phyloP scores from a whole-genome alignment of 2,113 vertebrate species.

The Paedocypris sp. region DNA sequence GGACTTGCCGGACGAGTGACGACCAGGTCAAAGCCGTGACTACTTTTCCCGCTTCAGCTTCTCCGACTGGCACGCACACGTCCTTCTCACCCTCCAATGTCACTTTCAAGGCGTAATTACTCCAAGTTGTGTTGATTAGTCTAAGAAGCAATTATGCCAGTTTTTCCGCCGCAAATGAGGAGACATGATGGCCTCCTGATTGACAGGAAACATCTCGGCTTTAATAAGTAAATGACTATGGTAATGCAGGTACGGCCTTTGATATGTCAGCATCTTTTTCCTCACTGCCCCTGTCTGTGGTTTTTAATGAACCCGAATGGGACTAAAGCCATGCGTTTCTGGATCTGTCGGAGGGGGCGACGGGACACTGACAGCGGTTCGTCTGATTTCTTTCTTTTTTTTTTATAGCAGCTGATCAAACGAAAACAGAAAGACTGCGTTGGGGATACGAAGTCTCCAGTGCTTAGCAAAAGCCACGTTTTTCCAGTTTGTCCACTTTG shows the following conservation, averaged over 20 bases:
- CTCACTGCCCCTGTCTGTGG: conserved; percentile 49
- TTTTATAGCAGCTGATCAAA: background rate
- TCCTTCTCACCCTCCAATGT: conserved; percentile 59
- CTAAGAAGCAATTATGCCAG: conserved; percentile 71
- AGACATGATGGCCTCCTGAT: conserved; percentile 65
- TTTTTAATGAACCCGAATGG: conserved; percentile 61
- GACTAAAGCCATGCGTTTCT: conserved; percentile 42
- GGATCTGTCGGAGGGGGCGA: conserved; percentile 32
- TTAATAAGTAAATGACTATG: conserved; percentile 75
- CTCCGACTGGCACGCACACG: conserved; percentile 42
- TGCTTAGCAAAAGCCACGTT: conserved; percentile 11
- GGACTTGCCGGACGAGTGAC: conserved; percentile 52
- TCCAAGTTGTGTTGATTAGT: conserved; percentile 74
- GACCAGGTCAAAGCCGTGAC: conserved; percentile 59
- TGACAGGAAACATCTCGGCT: conserved; percentile 68
- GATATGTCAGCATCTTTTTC: conserved; percentile 65
- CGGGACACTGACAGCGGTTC: background rate
- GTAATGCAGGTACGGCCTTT: conserved; percentile 69
- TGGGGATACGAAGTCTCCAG: background rate
- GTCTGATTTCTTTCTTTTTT: conserved; percentile 15
- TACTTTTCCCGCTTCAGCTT: conserved; percentile 58
- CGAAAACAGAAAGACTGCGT: background rate
- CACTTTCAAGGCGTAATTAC: conserved; percentile 76
- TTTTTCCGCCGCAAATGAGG: conserved; percentile 65
- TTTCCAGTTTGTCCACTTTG: conserved; percentile 29